Conservation (phyloP, 2,888 invertebrate genomes). For the Apodemia mormo region DNA sequence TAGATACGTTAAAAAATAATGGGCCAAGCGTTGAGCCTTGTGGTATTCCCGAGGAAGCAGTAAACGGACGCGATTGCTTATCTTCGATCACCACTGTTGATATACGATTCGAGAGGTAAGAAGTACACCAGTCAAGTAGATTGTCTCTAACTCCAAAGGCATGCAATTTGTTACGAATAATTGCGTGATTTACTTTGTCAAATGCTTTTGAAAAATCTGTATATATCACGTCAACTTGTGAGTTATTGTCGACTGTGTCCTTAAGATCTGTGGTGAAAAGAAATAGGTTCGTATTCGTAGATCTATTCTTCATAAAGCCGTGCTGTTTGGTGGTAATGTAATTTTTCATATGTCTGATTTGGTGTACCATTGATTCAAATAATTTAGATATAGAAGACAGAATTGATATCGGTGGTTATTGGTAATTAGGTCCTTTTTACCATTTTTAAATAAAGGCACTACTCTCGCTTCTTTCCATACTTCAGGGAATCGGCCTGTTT, state of each 20-base stretch:
- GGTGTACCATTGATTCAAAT: constrained; percentile 24
- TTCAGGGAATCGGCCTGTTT: constrained; percentile 22
- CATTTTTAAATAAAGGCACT: no score
- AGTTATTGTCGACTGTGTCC: neutral
- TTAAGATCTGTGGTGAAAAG: constrained; percentile 19
- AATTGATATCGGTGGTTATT: constrained; percentile 28
- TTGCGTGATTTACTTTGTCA: no score
- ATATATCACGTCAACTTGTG: constrained; percentile 24
- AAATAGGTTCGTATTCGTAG: no score
- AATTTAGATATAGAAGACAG: constrained; percentile 28
- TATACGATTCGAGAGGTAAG: constrained; percentile 18
- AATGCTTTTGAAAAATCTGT: no score
- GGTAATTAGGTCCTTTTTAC: constrained; percentile 16
- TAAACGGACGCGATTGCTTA: neutral
- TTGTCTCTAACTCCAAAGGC: no score
- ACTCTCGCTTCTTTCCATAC: constrained; percentile 25
- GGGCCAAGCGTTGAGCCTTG: constrained; percentile 25
- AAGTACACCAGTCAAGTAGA: no score
- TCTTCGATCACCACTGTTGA: constrained; percentile 17
- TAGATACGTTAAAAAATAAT: constrained; percentile 21
- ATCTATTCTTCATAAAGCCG: no score
- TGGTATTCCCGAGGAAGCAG: constrained; percentile 22
- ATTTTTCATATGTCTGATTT: constrained; percentile 21
- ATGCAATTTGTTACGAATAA: no score
- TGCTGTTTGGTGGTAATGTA: constrained; percentile 12